Evolutionary conservation across 2,797 vertebrate species (phyloP).

Genomic region (Saxicola maurus): DNA sequence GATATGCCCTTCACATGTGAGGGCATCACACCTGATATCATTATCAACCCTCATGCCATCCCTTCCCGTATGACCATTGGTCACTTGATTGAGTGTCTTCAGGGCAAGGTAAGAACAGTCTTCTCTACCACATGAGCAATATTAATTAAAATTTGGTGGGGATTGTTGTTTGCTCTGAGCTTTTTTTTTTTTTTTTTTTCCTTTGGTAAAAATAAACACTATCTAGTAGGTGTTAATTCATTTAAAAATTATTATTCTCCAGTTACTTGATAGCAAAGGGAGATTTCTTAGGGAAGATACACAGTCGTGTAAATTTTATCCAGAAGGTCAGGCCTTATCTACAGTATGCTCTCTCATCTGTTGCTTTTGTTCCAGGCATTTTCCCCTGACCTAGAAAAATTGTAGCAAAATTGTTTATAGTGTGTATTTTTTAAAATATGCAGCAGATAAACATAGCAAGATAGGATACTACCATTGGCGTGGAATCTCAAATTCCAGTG

Average conservation of each 20-base stretch:
- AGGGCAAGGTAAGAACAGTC: slow-evolving; percentile 86
- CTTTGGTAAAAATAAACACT: background rate
- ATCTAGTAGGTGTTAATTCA: background rate
- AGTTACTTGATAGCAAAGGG: background rate
- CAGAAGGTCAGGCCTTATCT: background rate
- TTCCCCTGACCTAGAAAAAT: background rate
- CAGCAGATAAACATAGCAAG: background rate
- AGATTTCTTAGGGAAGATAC: background rate
- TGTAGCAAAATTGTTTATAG: background rate
- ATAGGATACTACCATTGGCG: background rate
- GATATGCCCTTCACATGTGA: slow-evolving; percentile 99
- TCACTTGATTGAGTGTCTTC: slow-evolving; percentile 97
- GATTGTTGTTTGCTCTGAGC: background rate
- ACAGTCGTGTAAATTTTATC: background rate
- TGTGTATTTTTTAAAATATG: background rate
- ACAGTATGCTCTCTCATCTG: background rate
- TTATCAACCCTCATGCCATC: slow-evolving; percentile 98
- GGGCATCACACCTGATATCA: slow-evolving; percentile 97
- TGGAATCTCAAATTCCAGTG: background rate
- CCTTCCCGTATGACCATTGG: slow-evolving; percentile 98
- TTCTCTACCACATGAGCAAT: background rate
- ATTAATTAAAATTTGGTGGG: background rate
- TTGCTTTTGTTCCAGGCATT: background rate
- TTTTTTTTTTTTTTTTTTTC: too few relatives aligned
- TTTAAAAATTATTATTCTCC: background rate